Percentiles rank a stretch among this genome's conserved stretches.
Evolutionary conservation across 2,888 invertebrate genomes (phyloP).

Genomic region (Nephrotoma flavescens): DNA sequence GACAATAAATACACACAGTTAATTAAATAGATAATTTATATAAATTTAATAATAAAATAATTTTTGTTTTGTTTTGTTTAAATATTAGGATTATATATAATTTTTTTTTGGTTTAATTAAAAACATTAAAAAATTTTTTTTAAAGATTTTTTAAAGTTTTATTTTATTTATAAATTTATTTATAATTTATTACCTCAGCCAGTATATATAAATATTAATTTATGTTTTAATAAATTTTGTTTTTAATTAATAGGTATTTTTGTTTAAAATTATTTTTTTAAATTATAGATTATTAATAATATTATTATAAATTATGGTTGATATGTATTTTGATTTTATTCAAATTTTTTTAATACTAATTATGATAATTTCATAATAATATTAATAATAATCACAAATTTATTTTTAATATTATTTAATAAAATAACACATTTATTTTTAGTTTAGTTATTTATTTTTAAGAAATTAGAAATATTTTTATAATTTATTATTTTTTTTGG

Average conservation of each 20-base stretch:
- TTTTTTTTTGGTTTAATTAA: not conserved
- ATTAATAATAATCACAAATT: not conserved
- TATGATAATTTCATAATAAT: not conserved
- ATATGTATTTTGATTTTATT: conserved; percentile 4
- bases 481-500: not conserved
- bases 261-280: conserved; percentile 1
- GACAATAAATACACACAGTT: not conserved
- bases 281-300: conserved; percentile 2
- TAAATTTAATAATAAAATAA: not conserved
- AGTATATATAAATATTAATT: conserved; percentile 8
- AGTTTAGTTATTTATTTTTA: not conserved
- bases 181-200: conserved; percentile 12
- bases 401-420: not conserved
- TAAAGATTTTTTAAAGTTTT: not conserved
- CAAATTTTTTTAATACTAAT: not conserved
- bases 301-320: conserved; percentile 5
- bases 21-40: not conserved
- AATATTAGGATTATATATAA: not conserved
- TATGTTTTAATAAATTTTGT: not conserved
- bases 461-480: not conserved
- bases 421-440: not conserved
- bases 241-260: conserved; percentile 6
- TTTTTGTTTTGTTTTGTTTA: not conserved
- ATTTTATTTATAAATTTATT: not conserved
- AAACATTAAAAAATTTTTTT: not conserved